A percentile compares a stretch with the other conserved stretches of the same genome.
These are phyloP conservation scores for Arenaria interpres DNA, from an alignment of 2,113 vertebrate genomes.

Conservation along the genomic window DNA sequence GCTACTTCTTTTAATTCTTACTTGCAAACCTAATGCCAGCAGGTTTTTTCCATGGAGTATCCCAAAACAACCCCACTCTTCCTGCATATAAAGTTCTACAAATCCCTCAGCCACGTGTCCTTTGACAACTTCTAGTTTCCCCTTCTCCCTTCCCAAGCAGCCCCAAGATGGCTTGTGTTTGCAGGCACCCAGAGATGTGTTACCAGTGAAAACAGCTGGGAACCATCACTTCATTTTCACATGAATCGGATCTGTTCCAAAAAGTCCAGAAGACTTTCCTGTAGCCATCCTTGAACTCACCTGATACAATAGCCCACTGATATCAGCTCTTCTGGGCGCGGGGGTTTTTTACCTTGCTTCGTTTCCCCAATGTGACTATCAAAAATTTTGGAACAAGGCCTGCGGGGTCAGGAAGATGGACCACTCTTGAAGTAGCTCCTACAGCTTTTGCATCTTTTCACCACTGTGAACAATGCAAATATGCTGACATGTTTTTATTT, in stretches of 20 bases:
- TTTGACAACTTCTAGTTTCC: neutral
- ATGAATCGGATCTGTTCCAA: neutral
- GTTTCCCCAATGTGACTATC: neutral
- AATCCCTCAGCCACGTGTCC: neutral
- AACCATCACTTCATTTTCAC: neutral
- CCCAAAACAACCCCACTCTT: neutral
- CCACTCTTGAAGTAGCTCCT: neutral
- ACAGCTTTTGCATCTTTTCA: neutral
- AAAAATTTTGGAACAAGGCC: neutral
- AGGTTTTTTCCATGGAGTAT: neutral
- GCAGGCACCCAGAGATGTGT: neutral
- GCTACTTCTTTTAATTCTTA: neutral
- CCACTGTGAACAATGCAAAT: neutral
- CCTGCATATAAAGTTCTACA: neutral
- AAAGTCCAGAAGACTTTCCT: neutral
- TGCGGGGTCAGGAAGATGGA: neutral
- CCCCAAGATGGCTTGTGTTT: neutral
- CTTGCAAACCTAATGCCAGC: neutral
- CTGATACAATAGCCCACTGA: neutral
- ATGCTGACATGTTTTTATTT: neutral
- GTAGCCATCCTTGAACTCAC: neutral
- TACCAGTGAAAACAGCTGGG: neutral
- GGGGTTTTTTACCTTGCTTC: neutral
- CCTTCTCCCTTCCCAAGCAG: neutral
- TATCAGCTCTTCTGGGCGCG: neutral